phyloP scores from a whole-genome alignment of 2,797 vertebrate species.

The Myiotriccus ornatus region DNA sequence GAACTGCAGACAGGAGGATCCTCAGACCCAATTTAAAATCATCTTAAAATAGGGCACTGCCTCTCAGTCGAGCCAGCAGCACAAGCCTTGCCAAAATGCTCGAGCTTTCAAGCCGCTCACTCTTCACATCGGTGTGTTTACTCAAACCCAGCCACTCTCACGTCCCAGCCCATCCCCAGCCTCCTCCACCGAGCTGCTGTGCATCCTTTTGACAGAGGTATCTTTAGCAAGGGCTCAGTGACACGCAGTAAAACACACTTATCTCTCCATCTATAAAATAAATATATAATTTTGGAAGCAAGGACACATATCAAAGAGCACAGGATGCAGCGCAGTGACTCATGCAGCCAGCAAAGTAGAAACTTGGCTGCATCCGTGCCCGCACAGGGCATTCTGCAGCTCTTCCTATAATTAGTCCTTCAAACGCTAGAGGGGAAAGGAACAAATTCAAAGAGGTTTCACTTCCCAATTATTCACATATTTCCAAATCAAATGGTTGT shows the following conservation, averaged over 20 bases:
- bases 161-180: background rate
- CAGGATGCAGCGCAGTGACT: conserved; percentile 53
- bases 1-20: background rate
- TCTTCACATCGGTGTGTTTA: background rate
- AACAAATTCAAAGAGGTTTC: conserved; percentile 63
- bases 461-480: conserved; percentile 62
- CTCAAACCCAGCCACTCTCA: background rate
- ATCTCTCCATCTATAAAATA: background rate
- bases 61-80: background rate
- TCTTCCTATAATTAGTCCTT: conserved; percentile 63
- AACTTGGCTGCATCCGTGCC: conserved; percentile 43
- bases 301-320: conserved; percentile 37
- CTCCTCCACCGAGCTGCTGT: background rate
- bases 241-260: background rate
- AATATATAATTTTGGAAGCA: background rate
- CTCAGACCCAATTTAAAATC: background rate
- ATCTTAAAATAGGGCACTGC: background rate
- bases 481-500: conserved; percentile 59
- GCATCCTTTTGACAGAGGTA: background rate
- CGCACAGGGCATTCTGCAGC: conserved; percentile 26
- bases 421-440: conserved; percentile 47
- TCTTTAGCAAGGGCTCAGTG: background rate
- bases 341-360: conserved; percentile 28
- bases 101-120: background rate
- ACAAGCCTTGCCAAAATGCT: background rate